phyloP scores from a whole-genome alignment of 2,888 invertebrate genomes.

The Caenorhabditis angaria region DNA sequence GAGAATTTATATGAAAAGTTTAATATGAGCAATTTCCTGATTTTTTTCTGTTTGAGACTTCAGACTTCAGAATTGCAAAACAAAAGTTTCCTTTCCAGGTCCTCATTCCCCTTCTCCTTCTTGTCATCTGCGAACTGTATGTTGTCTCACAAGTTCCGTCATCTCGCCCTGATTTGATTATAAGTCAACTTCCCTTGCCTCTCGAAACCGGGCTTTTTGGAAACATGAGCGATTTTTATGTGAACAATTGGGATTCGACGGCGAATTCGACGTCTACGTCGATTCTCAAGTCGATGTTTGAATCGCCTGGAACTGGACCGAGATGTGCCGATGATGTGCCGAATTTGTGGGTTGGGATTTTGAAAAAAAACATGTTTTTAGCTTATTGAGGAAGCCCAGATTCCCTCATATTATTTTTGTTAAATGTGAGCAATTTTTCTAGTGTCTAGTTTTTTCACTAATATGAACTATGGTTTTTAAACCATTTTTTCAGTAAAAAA shows the following conservation, averaged over 20 bases:
- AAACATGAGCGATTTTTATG: slow-evolving; percentile 57
- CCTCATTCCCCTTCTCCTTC: slow-evolving; percentile 55
- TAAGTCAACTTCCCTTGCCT: slow-evolving; percentile 50
- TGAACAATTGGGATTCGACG: slow-evolving; percentile 30
- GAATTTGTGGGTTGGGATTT: slow-evolving; percentile 14
- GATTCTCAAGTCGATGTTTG: slow-evolving; percentile 21
- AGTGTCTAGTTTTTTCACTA: too few species aligned
- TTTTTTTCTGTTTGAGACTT: not conserved
- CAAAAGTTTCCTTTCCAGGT: slow-evolving; percentile 28
- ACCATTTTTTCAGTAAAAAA: slow-evolving; percentile 7
- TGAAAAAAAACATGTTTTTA: not conserved
- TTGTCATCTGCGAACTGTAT: slow-evolving; percentile 61
- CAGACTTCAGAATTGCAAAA: not conserved
- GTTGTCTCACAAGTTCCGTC: slow-evolving; percentile 34
- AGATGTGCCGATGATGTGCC: slow-evolving; percentile 20
- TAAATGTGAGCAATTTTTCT: too few species aligned
- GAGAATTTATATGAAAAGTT: too few species aligned
- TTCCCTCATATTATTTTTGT: too few species aligned
- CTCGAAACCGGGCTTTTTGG: slow-evolving; percentile 55
- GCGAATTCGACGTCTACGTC: slow-evolving; percentile 9
- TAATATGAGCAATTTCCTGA: too few species aligned
- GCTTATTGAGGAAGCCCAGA: not conserved
- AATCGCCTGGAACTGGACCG: slow-evolving; percentile 37
- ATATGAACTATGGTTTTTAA: too few species aligned
- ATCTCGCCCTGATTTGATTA: slow-evolving; percentile 34